These are phyloP conservation scores for Pavo muticus DNA, from an alignment of 2,113 vertebrate species.

Conservation along the genomic window DNA sequence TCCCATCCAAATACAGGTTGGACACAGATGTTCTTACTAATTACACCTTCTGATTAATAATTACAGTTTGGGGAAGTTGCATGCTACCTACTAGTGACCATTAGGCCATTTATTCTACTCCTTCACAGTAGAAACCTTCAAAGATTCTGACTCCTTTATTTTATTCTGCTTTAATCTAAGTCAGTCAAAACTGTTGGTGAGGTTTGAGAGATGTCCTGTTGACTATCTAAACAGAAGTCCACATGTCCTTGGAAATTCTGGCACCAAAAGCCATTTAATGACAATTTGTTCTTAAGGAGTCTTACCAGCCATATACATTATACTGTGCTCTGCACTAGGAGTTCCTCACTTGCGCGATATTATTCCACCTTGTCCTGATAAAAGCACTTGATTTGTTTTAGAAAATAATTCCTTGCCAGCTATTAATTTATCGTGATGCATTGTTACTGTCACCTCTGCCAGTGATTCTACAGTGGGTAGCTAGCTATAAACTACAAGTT, in stretches of 20 bases:
- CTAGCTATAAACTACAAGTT: not conserved
- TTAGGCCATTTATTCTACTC: not conserved
- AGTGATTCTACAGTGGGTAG: not conserved
- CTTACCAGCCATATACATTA: not conserved
- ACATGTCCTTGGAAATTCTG: not conserved
- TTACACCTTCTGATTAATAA: not conserved
- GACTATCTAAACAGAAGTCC: not conserved
- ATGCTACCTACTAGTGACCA: not conserved
- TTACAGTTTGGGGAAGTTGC: not conserved
- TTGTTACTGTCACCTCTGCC: not conserved
- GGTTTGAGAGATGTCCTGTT: not conserved
- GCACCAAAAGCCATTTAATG: not conserved
- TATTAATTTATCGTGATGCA: not conserved
- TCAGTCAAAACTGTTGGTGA: not conserved
- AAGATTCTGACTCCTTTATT: not conserved
- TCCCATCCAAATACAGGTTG: not conserved
- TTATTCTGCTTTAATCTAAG: not conserved
- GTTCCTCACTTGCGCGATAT: not conserved
- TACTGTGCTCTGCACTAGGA: not conserved
- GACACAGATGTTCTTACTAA: not conserved
- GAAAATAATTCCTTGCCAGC: not conserved
- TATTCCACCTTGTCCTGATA: not conserved
- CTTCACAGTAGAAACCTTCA: not conserved
- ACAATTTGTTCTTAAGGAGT: accelerated
- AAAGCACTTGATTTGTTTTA: not conserved